Evolutionary conservation across 2,113 vertebrate species (phyloP).

Genomic region (Bagarius yarrelli): DNA sequence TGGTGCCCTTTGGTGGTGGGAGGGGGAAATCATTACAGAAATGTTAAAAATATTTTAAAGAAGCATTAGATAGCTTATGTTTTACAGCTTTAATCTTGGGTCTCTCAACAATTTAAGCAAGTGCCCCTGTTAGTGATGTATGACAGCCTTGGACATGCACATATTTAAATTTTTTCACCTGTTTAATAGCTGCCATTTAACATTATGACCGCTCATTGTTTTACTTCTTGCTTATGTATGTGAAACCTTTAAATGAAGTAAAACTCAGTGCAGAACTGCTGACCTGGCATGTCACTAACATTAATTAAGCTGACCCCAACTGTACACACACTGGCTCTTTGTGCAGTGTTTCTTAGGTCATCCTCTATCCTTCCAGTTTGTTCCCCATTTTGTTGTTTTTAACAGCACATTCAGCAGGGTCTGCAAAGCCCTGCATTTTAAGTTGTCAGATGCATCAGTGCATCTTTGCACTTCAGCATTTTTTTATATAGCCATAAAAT

Average conservation of each 20-base stretch:
- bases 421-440: conserved; percentile 37
- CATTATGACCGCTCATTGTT: conserved; percentile 14
- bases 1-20: too few species aligned
- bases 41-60: conserved; percentile 23
- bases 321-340: background rate
- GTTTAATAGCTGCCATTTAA: background rate
- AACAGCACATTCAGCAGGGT: conserved; percentile 25
- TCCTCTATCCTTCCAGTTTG: background rate
- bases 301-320: conserved; percentile 37
- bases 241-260: conserved; percentile 32
- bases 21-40: too few species aligned
- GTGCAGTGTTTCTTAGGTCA: conserved; percentile 4
- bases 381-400: conserved; percentile 4
- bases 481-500: background rate
- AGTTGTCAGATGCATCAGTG: conserved; percentile 11
- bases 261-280: conserved; percentile 35
- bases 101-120: background rate
- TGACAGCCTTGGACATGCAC: background rate
- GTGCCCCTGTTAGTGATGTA: background rate
- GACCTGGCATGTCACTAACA: conserved; percentile 26
- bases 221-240: conserved; percentile 24
- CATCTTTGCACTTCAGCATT: conserved; percentile 35
- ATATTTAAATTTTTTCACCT: background rate
- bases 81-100: background rate
- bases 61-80: conserved; percentile 5